Conservation (phyloP, 2,113 vertebrate species). For the Dasyprocta punctata region DNA sequence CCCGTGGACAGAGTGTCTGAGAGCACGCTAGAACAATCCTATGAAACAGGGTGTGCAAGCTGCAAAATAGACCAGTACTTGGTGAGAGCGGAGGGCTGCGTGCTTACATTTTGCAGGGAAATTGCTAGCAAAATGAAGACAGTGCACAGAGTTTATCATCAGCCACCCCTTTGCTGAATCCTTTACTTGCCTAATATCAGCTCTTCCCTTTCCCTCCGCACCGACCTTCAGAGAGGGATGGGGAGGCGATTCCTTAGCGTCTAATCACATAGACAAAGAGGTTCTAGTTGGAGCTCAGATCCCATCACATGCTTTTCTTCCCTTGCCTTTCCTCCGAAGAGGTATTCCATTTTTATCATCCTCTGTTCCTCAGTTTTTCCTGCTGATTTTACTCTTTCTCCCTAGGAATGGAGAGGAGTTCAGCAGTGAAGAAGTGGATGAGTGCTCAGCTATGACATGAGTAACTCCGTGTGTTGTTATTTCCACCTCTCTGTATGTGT, state of each 20-base stretch:
- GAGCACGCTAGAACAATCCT: too few species aligned
- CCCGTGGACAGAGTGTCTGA: too few species aligned
- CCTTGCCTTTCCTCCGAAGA: background rate
- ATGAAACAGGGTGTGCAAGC: fast-evolving
- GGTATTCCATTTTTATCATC: fast-evolving
- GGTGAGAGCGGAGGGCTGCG: fast-evolving
- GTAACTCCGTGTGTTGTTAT: background rate
- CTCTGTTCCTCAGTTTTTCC: background rate
- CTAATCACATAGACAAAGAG: background rate
- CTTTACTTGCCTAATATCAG: background rate
- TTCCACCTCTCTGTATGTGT: background rate
- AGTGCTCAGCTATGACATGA: too few species aligned
- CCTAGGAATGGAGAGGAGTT: background rate
- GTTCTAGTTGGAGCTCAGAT: too few species aligned
- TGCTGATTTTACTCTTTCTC: background rate
- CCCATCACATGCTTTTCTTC: fast-evolving
- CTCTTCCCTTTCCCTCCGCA: background rate
- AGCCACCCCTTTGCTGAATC: background rate
- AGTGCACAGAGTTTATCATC: background rate
- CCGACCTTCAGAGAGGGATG: background rate
- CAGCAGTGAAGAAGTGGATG: too few species aligned
- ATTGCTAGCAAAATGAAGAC: background rate
- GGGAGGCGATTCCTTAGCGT: background rate
- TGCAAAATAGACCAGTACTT: background rate
- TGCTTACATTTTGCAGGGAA: background rate